phyloP scores from a whole-genome alignment of 1,140 invertebrate genomes.

The Pseudomyrmex flavicornis region DNA sequence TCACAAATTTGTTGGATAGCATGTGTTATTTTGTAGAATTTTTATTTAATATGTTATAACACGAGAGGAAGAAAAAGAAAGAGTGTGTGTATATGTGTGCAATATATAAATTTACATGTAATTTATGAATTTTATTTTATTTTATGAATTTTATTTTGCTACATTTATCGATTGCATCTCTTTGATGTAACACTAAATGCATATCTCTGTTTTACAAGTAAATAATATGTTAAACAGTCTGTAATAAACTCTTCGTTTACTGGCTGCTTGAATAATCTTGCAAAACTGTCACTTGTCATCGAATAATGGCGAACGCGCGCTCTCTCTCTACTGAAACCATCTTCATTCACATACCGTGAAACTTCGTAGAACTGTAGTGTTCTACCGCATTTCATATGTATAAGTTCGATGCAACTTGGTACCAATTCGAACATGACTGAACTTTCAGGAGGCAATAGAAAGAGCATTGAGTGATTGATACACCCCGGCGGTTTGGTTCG shows the following conservation, averaged over 20 bases:
- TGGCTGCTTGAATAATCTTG: neutral
- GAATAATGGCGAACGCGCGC: slow-evolving; percentile 9
- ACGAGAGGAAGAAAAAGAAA: too few species aligned
- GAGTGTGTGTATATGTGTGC: neutral
- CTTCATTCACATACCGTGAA: slow-evolving; percentile 4
- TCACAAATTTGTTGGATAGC: neutral
- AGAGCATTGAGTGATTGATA: slow-evolving; percentile 64
- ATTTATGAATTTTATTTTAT: neutral
- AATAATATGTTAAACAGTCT: neutral
- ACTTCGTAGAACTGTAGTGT: neutral
- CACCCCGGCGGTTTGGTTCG: slow-evolving; percentile 57
- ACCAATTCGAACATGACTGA: slow-evolving; percentile 23
- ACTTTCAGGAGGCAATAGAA: slow-evolving; percentile 46
- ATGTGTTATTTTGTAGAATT: neutral
- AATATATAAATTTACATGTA: neutral
- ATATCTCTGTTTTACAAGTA: too few species aligned
- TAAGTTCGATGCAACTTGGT: slow-evolving; percentile 55
- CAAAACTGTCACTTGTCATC: neutral
- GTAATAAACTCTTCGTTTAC: neutral
- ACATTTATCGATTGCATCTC: too few species aligned
- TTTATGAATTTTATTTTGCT: neutral
- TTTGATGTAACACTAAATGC: too few species aligned
- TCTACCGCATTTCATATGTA: slow-evolving; percentile 63
- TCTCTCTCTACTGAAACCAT: neutral
- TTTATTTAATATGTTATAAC: neutral